Evolutionary conservation across 2,797 vertebrate species (phyloP).

Genomic region (Cossypha caffra): DNA sequence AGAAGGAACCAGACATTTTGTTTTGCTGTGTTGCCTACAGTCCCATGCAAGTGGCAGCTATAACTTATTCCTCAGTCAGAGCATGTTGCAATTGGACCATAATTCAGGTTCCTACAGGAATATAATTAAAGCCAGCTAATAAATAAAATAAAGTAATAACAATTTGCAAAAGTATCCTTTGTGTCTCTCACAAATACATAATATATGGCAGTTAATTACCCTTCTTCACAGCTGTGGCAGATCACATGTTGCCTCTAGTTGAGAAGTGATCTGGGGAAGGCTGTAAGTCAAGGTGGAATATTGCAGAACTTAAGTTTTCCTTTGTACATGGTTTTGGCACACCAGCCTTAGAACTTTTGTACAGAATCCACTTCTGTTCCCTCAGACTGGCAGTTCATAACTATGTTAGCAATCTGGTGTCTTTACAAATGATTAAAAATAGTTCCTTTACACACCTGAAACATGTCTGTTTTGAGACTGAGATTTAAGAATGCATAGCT

Average conservation of each 20-base stretch:
- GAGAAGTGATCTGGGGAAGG: neutral
- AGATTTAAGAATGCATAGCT: neutral
- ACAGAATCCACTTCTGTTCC: neutral
- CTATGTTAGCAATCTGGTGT: accelerated
- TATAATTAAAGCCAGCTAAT: conserved; percentile 57
- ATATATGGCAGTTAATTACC: conserved; percentile 27
- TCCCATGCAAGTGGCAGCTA: neutral
- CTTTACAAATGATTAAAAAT: neutral
- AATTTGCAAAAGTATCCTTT: conserved; percentile 12
- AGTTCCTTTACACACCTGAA: accelerated
- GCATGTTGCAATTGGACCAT: neutral
- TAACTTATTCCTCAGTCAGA: conserved; percentile 26
- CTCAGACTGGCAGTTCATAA: neutral
- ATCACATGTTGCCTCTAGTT: neutral
- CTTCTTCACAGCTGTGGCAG: neutral
- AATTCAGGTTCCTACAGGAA: conserved; percentile 9
- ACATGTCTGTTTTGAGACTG: neutral
- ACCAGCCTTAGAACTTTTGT: neutral
- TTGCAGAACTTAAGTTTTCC: neutral
- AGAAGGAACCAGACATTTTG: neutral
- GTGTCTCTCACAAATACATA: conserved; percentile 11
- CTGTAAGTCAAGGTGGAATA: neutral
- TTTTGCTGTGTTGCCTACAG: neutral
- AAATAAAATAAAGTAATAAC: conserved; percentile 50
- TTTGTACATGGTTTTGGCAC: neutral